A percentile compares a stretch with the other conserved stretches of the same genome.
Evolutionary conservation across 1,140 invertebrate species (phyloP).

Genomic region (Drosophila pseudoobscura): DNA sequence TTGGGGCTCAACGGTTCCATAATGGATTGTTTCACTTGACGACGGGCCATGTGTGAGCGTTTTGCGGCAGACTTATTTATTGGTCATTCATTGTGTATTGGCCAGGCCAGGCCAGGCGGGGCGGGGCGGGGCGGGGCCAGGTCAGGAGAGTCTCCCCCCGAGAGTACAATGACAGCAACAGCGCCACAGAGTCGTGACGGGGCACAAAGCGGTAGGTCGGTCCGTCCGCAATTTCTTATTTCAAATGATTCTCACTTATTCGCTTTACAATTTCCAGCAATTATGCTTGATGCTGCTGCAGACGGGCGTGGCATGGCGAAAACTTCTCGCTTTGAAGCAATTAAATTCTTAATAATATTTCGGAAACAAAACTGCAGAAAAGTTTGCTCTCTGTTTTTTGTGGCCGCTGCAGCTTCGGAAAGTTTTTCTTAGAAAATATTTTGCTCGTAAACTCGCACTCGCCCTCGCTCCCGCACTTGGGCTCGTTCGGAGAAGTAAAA

Average conservation of each 20-base stretch:
- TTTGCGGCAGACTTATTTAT: conserved; percentile 29
- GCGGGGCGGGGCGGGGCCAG: too few species aligned
- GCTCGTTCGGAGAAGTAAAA: conserved; percentile 19
- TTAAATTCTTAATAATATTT: conserved; percentile 69
- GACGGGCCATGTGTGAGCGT: conserved; percentile 14
- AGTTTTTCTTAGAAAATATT: conserved; percentile 53
- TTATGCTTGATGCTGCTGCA: background rate
- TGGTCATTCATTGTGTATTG: conserved; percentile 47
- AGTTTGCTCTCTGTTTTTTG: conserved; percentile 35
- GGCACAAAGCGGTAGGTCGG: conserved; percentile 24
- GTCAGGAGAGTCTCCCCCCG: too few species aligned
- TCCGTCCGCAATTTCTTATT: conserved; percentile 18
- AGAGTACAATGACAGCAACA: too few species aligned
- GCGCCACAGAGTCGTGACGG: conserved; percentile 35
- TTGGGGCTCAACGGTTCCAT: conserved; percentile 34
- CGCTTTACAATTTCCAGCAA: conserved; percentile 27
- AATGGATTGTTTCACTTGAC: conserved; percentile 62
- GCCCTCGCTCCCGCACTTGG: too few species aligned
- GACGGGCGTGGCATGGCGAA: conserved; percentile 7
- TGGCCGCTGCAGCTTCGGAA: conserved; percentile 11
- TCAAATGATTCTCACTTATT: conserved; percentile 34
- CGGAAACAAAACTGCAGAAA: conserved; percentile 36
- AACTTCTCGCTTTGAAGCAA: conserved; percentile 45
- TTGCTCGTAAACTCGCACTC: conserved; percentile 13
- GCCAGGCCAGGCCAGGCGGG: background rate